Base-by-base conservation (phyloP, 1,140 invertebrate species). In the Macrocentrus cingulum region DNA sequence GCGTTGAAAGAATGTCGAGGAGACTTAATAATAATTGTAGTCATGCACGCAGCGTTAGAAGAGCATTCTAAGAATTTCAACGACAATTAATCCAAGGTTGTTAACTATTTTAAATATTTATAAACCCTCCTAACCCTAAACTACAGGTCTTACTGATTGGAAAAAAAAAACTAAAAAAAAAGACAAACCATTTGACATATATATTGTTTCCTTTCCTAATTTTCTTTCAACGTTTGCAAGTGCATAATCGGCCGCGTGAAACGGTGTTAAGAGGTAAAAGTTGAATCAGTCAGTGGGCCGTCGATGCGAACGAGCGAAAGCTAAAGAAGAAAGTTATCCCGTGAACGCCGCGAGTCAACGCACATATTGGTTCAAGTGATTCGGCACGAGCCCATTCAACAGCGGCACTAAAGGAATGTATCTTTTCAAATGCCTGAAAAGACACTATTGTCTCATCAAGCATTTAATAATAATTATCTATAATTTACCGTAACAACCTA, bases 181-280 rank as follows among this genome's bases (percentile, higher is more conserved):
- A 29, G 25, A 29, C 4, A 29, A 5, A 9, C 4, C 25, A 15
- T 20, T 45, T 11, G 8, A 18, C 7, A 45, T 20, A 20, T 8
- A 15, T 18, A 2, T 9, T 25, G 32, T 46, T 19, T 37, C 6
- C 15, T 18, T 11, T 13, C 42, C 8, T 42, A 11, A 11, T 37
- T 25, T 7, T 16, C 48, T 23, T 42, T 15, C 32, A 54, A 13
- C 22, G 19, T 45, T 48, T 22, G 42, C 25, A 41, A 39, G 42
- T 44, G 42, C 25, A 50, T 45, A 37, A 25, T 20, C 16, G 19
- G 20, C 23, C 25, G 32, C 67, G 70, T 70, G 67, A 72, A 72
- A 70, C 63, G 66, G 68, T 72, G 68, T 63, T 69, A 68, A 65
- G 64, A 67, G 68, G 67, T 69, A 71, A 69, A 66, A 71, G 67